Evolutionary conservation across 2,797 vertebrate genomes (phyloP), one percentile per base, ranked within the genome.

Genomic region (Taenioides sp.): DNA sequence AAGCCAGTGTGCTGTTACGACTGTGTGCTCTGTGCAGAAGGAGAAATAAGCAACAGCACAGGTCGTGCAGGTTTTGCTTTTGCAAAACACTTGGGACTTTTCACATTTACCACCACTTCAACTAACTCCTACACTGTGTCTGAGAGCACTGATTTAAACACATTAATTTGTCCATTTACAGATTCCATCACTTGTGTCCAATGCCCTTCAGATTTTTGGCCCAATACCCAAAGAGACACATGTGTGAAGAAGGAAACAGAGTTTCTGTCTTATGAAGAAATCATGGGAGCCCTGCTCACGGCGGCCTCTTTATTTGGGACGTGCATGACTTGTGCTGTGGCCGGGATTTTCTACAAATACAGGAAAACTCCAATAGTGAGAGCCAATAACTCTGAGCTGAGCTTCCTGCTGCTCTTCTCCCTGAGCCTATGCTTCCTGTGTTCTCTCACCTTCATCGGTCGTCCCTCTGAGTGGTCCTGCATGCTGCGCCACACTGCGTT

Each of bases 361-460:
- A 93, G 91, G 66, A 81, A 87, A 14, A 94, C 93, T 23, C 88
- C 94, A 0, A 84, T 94, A 16, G 92, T 94, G 5, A 92, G 80
- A 60, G 92, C 93, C 57, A 94, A 93, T 82, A 94, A 94, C 78
- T 94, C 92, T 31, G 93, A 94, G 69, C 74, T 94, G 80, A 94
- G 94, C 78, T 94, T 94, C 78, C 79, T 94, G 76, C 79, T 94
- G 72, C 91, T 94, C 69, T 92, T 93, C 80, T 94, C 93, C 3
- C 37, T 94, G 73, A 89, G 76, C 55, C 78, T 94, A 74, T 93
- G 92, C 70, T 93, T 94, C 74, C 87, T 93, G 61, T 93, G 91
- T 12, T 93, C 93, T 58, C 75, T 94, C 50, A 94, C 91, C 50
- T 92, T 93, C 79, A 92, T 94, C 0, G 93, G 93, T 0, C 87